Conservation (phyloP, 92 coral and sea anemone species). For the Parazoanthus atlanticus region DNA sequence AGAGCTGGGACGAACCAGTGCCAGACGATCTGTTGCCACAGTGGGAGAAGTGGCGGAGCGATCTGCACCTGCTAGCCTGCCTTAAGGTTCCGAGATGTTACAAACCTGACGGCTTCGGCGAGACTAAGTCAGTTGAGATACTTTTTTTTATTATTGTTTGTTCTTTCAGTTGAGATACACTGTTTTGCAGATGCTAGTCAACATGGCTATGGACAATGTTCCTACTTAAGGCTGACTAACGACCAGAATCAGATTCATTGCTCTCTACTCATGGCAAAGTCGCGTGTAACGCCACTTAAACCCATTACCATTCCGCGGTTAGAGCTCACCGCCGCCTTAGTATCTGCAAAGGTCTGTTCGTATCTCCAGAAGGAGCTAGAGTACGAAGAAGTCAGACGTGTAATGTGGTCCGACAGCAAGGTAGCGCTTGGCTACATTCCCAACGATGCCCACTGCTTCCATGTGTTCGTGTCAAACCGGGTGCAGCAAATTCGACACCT, state of each 20-base stretch:
- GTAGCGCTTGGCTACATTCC: slow-evolving; percentile 9
- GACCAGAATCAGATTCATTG: background rate
- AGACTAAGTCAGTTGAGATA: background rate
- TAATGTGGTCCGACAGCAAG: slow-evolving; percentile 24
- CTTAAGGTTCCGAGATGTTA: background rate
- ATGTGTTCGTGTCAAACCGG: slow-evolving; percentile 2
- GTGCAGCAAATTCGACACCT: too few species aligned
- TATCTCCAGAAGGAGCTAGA: slow-evolving; percentile 11
- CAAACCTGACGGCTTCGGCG: background rate
- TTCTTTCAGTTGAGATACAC: slow-evolving; percentile 3
- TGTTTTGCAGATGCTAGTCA: slow-evolving; percentile 16
- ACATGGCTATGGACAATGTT: slow-evolving; percentile 18
- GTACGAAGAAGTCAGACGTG: background rate
- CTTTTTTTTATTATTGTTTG: too few species aligned
- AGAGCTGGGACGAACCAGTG: background rate
- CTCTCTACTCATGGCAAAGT: background rate
- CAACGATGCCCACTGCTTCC: background rate
- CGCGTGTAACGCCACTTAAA: background rate
- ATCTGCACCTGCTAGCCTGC: background rate
- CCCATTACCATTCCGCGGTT: background rate
- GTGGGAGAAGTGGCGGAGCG: slow-evolving; percentile 3
- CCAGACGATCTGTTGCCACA: background rate
- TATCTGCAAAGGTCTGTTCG: slow-evolving; percentile 3
- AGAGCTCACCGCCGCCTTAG: background rate
- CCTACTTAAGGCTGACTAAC: background rate